phyloP scores from a whole-genome alignment of 2,797 vertebrate genomes.

The Malacoraja senta region DNA sequence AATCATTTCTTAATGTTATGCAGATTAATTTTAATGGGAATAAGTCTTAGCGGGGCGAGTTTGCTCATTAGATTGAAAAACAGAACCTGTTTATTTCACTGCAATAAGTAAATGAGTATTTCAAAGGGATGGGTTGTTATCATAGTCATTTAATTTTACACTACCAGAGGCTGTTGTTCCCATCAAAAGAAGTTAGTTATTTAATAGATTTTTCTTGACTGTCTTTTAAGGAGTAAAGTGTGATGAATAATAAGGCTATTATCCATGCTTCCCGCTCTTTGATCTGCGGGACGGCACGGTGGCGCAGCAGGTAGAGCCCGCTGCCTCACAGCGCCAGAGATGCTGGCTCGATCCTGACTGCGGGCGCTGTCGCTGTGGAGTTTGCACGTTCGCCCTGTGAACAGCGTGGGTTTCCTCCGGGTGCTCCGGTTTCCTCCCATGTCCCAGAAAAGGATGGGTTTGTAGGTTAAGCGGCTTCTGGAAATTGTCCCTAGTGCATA shows the following conservation, averaged over 20 bases:
- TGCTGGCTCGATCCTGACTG: too few species aligned
- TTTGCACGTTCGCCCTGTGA: too few species aligned
- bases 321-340: too few species aligned
- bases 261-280: not conserved
- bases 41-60: not conserved
- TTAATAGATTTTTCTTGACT: not conserved
- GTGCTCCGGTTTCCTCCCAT: too few species aligned
- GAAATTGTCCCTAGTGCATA: too few species aligned
- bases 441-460: too few species aligned
- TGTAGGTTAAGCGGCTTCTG: too few species aligned
- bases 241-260: too few species aligned
- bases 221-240: not conserved
- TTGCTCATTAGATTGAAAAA: conserved; percentile 6
- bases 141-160: not conserved
- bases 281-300: not conserved
- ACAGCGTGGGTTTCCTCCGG: too few species aligned
- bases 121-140: not conserved
- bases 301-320: too few species aligned
- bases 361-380: too few species aligned
- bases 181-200: not conserved
- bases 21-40: not conserved
- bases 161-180: too few species aligned
- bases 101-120: not conserved
- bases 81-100: not conserved
- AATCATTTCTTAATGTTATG: not conserved